Evolutionary conservation across 2,113 vertebrate species (phyloP).

Genomic region (Empidonax alnorum): DNA sequence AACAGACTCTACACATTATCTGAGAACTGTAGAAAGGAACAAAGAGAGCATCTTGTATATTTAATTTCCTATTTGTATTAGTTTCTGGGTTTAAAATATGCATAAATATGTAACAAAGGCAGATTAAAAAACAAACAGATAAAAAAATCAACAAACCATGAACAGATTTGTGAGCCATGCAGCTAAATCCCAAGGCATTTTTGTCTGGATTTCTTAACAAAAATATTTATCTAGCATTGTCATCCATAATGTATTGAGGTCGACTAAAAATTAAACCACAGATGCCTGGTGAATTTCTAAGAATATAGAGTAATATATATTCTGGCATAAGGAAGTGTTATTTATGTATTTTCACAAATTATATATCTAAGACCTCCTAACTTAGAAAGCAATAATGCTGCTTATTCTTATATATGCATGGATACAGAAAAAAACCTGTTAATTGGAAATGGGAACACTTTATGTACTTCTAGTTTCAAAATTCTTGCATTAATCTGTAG

Average conservation of each 20-base stretch:
- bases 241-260: slow-evolving; percentile 32
- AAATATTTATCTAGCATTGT: slow-evolving; percentile 32
- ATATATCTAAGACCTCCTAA: neutral
- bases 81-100: slow-evolving; percentile 13
- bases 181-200: neutral
- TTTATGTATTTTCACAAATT: neutral
- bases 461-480: neutral
- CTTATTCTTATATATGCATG: neutral
- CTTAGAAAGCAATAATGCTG: neutral
- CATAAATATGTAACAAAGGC: slow-evolving; percentile 2
- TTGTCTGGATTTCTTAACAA: neutral
- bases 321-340: neutral
- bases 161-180: neutral
- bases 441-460: neutral
- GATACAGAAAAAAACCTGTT: neutral
- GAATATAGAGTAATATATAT: neutral
- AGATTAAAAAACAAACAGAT: neutral
- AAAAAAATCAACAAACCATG: neutral
- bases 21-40: neutral
- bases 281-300: neutral
- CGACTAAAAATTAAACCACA: slow-evolving; percentile 27
- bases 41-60: slow-evolving; percentile 1
- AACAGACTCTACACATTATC: neutral
- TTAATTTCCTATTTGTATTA: slow-evolving; percentile 34
- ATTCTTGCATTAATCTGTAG: neutral